Conservation (phyloP, 2,113 vertebrate species). For the Platichthys flesus region DNA sequence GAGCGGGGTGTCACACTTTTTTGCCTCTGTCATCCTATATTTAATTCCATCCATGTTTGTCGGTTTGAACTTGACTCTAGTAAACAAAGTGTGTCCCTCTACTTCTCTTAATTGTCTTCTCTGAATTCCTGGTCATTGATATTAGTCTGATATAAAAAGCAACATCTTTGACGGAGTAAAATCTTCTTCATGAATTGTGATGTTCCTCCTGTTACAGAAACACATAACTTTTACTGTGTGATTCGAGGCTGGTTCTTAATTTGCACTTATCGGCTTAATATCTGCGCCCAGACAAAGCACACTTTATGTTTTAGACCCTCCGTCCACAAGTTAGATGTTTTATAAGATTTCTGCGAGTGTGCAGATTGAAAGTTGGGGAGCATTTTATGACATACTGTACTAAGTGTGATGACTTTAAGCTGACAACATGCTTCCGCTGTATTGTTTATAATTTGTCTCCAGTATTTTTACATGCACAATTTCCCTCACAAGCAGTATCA, state of each 20-base stretch:
- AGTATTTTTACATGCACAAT: no score
- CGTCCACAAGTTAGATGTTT: slow-evolving; percentile 12
- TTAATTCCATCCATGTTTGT: slow-evolving; percentile 18
- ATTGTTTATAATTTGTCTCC: no score
- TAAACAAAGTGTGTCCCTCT: slow-evolving; percentile 5
- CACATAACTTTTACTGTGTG: slow-evolving; percentile 37
- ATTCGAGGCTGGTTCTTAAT: slow-evolving; percentile 50
- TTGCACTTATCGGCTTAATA: slow-evolving; percentile 34
- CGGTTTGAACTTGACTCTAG: slow-evolving; percentile 1
- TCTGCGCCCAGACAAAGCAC: slow-evolving; percentile 1
- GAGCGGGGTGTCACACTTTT: not conserved
- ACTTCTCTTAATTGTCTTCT: slow-evolving; percentile 7
- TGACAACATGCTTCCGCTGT: no score
- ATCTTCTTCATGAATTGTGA: slow-evolving; percentile 20
- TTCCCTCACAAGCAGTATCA: no score
- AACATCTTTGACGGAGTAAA: not conserved
- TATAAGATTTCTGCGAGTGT: slow-evolving; percentile 7
- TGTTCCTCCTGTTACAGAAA: slow-evolving; percentile 16
- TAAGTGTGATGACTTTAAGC: no score
- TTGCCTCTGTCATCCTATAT: slow-evolving; percentile 26
- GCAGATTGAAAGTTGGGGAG: not conserved
- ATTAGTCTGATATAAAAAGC: not conserved
- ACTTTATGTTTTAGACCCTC: not conserved
- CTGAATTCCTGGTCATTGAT: slow-evolving; percentile 14
- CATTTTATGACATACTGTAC: no score